These are phyloP conservation scores for Prorops nasuta DNA, from an alignment of 1,140 invertebrate genomes.

Conservation along the genomic window DNA sequence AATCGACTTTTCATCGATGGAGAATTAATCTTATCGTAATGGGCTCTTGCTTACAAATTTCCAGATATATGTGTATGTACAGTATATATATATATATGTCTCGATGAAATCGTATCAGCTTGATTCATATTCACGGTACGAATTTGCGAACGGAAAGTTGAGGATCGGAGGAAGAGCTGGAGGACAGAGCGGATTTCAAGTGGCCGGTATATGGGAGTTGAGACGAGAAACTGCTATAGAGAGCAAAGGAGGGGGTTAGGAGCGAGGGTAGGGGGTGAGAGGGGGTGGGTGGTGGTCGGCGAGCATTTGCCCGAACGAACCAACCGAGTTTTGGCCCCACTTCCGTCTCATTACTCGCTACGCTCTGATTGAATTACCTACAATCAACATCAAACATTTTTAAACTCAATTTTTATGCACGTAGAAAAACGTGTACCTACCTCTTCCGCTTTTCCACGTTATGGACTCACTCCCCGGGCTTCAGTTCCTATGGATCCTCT, in stretches of 20 bases:
- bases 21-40: constrained; percentile 39
- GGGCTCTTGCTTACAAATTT: constrained; percentile 32
- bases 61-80: constrained; percentile 21
- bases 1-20: constrained; percentile 28
- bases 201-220: not conserved
- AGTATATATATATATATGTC: too few relatives aligned
- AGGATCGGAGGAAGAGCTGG: constrained; percentile 22
- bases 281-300: constrained; percentile 19
- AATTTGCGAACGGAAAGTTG: constrained; percentile 36
- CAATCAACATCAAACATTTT: constrained; percentile 50
- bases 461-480: constrained; percentile 24
- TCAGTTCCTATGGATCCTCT: constrained; percentile 17
- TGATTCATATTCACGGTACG: constrained; percentile 45
- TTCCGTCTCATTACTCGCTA: constrained; percentile 47
- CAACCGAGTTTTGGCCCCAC: constrained; percentile 30
- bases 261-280: constrained; percentile 3
- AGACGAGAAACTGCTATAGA: constrained; percentile 8
- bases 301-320: constrained; percentile 37
- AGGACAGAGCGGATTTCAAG: constrained; percentile 1
- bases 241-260: constrained; percentile 1
- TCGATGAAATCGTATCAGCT: constrained; percentile 38
- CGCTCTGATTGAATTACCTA: constrained; percentile 46
- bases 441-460: constrained; percentile 27
- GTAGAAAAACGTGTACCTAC: constrained; percentile 22
- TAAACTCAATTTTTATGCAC: constrained; percentile 43